Evolutionary conservation across 2,888 invertebrate species (phyloP).

Genomic region (Conomelus anceps): DNA sequence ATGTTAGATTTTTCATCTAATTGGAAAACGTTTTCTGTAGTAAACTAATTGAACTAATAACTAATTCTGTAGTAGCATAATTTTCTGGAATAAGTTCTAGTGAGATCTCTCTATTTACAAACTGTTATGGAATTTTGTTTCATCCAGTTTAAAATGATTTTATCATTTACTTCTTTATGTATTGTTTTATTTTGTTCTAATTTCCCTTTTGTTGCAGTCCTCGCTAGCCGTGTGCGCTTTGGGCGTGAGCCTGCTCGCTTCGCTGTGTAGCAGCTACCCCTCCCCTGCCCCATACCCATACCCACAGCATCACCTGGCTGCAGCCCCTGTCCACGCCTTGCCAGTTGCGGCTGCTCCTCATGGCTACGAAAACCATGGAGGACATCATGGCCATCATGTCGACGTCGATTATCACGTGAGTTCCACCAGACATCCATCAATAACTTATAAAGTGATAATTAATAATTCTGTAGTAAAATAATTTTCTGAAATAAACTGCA

Average conservation of each 20-base stretch:
- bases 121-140: too few species aligned
- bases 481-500: too few species aligned
- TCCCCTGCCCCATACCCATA: not conserved
- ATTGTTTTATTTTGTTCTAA: not conserved
- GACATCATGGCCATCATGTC: slow-evolving; percentile 7
- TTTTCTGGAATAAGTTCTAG: too few species aligned
- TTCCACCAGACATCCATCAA: not conserved
- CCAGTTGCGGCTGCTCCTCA: not conserved
- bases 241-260: not conserved
- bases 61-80: too few species aligned
- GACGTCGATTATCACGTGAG: slow-evolving; percentile 3
- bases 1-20: too few species aligned
- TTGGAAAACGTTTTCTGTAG: too few species aligned
- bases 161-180: not conserved
- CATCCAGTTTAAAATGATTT: too few species aligned
- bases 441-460: too few species aligned
- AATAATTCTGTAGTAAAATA: too few species aligned
- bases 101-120: too few species aligned
- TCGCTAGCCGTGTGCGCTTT: not conserved
- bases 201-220: not conserved
- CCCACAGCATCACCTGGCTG: not conserved
- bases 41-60: too few species aligned
- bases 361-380: not conserved
- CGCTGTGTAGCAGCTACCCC: not conserved
- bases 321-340: not conserved